Percentiles rank a stretch among this genome's conserved stretches.
Conservation (phyloP, 2,888 invertebrate species). For the Dicycla oo region DNA sequence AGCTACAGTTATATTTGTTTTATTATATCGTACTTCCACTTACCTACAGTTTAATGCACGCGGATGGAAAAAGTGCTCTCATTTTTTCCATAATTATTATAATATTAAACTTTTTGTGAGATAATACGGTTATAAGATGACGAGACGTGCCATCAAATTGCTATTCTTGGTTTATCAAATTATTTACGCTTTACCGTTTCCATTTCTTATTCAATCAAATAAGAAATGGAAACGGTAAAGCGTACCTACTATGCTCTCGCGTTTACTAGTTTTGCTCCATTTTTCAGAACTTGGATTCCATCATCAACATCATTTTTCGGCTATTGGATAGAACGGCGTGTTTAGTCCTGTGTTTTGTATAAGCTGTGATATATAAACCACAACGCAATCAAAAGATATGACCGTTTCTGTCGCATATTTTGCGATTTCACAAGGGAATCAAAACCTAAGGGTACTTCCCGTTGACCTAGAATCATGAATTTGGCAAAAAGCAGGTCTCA, state of each 20-base stretch:
- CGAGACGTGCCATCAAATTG: constrained; percentile 1
- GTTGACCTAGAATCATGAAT: too few species aligned
- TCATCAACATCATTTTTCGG: too few species aligned
- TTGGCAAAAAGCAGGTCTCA: too few species aligned
- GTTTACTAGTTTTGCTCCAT: background rate
- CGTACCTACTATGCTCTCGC: background rate
- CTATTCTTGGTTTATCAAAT: constrained; percentile 12
- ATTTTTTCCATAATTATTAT: constrained; percentile 42
- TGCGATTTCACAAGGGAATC: too few species aligned
- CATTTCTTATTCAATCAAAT: constrained; percentile 25
- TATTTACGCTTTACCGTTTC: too few species aligned
- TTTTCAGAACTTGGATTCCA: too few species aligned
- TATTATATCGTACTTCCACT: constrained; percentile 43
- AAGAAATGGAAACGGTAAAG: constrained; percentile 12
- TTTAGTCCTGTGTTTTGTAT: too few species aligned
- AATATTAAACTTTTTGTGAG: constrained; percentile 21
- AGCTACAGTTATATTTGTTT: constrained; percentile 2
- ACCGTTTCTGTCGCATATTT: too few species aligned
- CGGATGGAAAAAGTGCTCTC: constrained; percentile 34
- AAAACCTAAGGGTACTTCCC: too few species aligned
- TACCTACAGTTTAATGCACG: constrained; percentile 6
- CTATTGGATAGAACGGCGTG: too few species aligned
- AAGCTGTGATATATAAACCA: too few species aligned
- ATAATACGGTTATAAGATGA: constrained; percentile 8
- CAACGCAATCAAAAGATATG: too few species aligned